Evolutionary conservation across 2,888 invertebrate genomes (phyloP), one percentile per base, ranked within the genome.

Genomic region (Germaria angustata): DNA sequence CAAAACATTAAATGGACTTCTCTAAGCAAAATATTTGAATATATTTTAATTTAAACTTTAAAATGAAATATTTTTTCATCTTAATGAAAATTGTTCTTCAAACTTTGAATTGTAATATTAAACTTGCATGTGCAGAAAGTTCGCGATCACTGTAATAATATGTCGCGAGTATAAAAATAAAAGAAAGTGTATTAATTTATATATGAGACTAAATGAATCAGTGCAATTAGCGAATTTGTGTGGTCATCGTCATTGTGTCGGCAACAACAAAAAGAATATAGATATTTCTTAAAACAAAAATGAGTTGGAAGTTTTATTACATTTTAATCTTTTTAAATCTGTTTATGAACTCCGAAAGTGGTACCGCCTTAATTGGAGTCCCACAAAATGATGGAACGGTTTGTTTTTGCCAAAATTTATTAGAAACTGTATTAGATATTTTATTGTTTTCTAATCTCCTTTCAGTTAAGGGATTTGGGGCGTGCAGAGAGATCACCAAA

Each of bases 251-350:
- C 55, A 13, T 46, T 55, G 17, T 28, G 7, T 41, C 24, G n/a
- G 24, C 49, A 66, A 28, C 17, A 46, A 36, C 41, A n/a, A 3
- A 28, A 39, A 24, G 11, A 75, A 41, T 41, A 22, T 22, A 28
- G 6, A 5, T 28, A 34, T 34, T 13, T 46, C 34, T 13, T n/a
- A 17, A 41, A 69, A 65, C 11, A 24, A 46, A 46, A 66, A 79
- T 79, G 79, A 75, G 75, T 61, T 75, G 46, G 15, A 41, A 22
- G 46, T 9, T 75, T 63, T 71, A 17, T 61, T 69, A 9, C 3
- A 51, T 79, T 53, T 34, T 79, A 20, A 59, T 82, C 8, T 20
- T 75, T 32, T 9, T 71, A 66, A 59, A 75, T 79, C 11, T 82
- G 39, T 39, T 79, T 49, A 41, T 66, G 36, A 44, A 39, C 5